Evolutionary conservation across 2,888 invertebrate species (phyloP).

Genomic region (Nomada flava): DNA sequence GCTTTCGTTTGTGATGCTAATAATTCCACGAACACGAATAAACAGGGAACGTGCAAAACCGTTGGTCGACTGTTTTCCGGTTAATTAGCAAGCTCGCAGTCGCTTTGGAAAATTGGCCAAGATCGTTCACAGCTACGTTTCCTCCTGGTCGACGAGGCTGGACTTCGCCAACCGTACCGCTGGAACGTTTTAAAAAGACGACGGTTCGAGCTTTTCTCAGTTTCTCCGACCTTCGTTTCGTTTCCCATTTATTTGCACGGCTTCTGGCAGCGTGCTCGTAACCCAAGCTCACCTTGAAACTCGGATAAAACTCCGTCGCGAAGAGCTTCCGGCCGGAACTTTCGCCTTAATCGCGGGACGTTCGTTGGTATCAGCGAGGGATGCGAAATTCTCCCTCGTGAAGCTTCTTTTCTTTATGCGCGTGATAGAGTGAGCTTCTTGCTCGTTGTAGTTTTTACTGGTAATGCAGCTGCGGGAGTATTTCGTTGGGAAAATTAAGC

Average conservation of each 20-base stretch:
- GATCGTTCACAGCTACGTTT: slow-evolving; percentile 19
- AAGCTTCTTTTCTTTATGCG: neutral
- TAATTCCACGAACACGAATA: slow-evolving; percentile 22
- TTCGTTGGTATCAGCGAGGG: neutral
- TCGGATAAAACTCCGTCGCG: slow-evolving; percentile 23
- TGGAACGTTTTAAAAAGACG: slow-evolving; percentile 18
- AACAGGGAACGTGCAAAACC: slow-evolving; percentile 21
- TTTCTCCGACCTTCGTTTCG: slow-evolving; percentile 40
- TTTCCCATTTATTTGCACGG: slow-evolving; percentile 16
- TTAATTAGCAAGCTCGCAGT: slow-evolving; percentile 41
- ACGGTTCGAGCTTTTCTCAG: slow-evolving; percentile 69
- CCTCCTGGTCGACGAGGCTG: slow-evolving; percentile 1
- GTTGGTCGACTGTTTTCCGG: slow-evolving; percentile 32
- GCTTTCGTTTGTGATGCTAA: neutral
- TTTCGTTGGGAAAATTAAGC: neutral
- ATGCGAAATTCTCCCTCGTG: neutral
- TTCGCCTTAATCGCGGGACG: slow-evolving; percentile 20
- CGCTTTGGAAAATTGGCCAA: slow-evolving; percentile 49
- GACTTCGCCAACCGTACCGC: slow-evolving; percentile 24
- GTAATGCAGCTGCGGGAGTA: neutral
- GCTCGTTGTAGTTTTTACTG: slow-evolving; percentile 3
- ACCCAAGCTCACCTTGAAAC: slow-evolving; percentile 31
- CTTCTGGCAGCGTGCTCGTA: slow-evolving; percentile 2
- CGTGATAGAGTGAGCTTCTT: slow-evolving; percentile 2
- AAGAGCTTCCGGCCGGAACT: slow-evolving; percentile 12